Base-by-base conservation (phyloP, 2,888 invertebrate species). In the Macrosiphum euphorbiae region DNA sequence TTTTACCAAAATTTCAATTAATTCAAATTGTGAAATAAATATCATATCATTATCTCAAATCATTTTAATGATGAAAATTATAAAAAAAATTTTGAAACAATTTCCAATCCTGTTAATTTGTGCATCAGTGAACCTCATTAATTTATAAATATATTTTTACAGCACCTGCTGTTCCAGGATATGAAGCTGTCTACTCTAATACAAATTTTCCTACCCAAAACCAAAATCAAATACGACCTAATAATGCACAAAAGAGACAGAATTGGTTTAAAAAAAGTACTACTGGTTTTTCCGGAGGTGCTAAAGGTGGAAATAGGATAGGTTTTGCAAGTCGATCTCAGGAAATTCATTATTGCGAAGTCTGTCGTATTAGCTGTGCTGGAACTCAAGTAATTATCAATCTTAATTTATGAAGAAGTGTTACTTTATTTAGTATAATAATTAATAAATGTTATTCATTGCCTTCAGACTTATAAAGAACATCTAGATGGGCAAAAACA, bases 401-500 rank as follows among this genome's bases (percentile, higher is more conserved):
- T 11, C 47, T 92, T 35, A 3, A 28, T 50, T 50, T 87, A 52
- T 67, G 16, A 16, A n/a, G 24, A 92, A 20, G 41, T 44, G 26
- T 88, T 58, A 26, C 16, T 7, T 58, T 13, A 50, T 35, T 88
- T 50, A 26, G 4, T 2, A 86, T 50, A 87, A n/a, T n/a, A 24
- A 87, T n/a, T 20, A 52, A 20, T 52, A 20, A 58, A 85, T 24
- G 26, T 5, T 16, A 52, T 88, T 13, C 26, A 58, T 84, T 94
- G 95, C 85, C 96, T 96, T 3, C 96, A 97, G 96, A 98, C 98
- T 0, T 99, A 98, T 96, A 97, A 98, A 95, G 99, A 99, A 96
- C 99, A 99, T 96, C 96, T 99, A 95, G 99, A 99, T 96, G 99
- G 99, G 0, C 99, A 99, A 96, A 99, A 99, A 96, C 99, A 99